These are phyloP conservation scores for Melospiza melodia DNA, from an alignment of 2,113 vertebrate species.

Conservation along the genomic window DNA sequence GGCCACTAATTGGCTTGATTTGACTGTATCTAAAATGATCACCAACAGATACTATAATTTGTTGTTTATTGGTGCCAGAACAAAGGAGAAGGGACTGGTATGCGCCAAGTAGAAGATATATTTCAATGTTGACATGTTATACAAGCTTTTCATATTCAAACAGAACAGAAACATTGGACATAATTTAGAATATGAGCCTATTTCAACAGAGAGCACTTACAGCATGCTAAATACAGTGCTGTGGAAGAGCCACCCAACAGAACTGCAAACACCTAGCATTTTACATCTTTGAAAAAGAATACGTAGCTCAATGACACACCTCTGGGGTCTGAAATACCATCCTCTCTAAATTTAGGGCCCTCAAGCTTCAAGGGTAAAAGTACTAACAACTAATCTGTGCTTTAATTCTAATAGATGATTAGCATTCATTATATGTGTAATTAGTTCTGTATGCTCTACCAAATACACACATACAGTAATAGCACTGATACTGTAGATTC, in stretches of 20 bases:
- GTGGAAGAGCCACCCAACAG: conserved; percentile 65
- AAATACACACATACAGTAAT: conserved; percentile 74
- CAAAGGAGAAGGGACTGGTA: conserved; percentile 69
- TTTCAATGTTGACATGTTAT: conserved; percentile 69
- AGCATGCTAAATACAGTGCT: conserved; percentile 76
- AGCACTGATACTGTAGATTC: conserved; percentile 71
- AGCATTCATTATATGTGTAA: conserved; percentile 78
- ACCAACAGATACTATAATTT: conserved; percentile 70
- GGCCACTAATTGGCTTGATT: conserved; percentile 78
- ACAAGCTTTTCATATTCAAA: conserved; percentile 71
- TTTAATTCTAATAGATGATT: conserved; percentile 81
- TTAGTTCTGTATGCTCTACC: conserved; percentile 76
- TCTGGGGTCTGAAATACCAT: conserved; percentile 68
- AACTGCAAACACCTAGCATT: conserved; percentile 71
- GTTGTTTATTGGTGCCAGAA: conserved; percentile 65
- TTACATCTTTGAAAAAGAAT: conserved; percentile 69
- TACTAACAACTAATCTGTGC: conserved; percentile 80
- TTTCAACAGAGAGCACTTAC: conserved; percentile 77
- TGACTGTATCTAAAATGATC: conserved; percentile 76
- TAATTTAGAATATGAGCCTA: conserved; percentile 75
- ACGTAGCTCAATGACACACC: conserved; percentile 66
- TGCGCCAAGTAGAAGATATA: conserved; percentile 56
- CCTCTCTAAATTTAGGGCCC: conserved; percentile 73
- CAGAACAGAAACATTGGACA: conserved; percentile 72
- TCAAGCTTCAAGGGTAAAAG: conserved; percentile 74